These are phyloP conservation scores for Gerris lacustris DNA, from an alignment of 2,888 invertebrate species.

Conservation along the genomic window DNA sequence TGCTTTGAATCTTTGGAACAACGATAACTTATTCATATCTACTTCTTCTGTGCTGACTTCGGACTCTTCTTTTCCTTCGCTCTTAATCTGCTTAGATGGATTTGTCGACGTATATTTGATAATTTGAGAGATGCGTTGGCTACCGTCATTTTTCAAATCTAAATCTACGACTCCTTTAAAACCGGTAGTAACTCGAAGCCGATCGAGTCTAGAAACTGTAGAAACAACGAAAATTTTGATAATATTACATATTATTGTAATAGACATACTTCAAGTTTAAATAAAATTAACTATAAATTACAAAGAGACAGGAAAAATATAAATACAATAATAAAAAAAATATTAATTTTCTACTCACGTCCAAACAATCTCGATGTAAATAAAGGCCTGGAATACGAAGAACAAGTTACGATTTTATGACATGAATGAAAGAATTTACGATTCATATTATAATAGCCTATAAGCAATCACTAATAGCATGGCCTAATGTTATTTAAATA, in stretches of 20 bases:
- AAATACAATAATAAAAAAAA: too few relatives aligned
- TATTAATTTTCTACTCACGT: neutral
- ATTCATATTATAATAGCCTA: neutral
- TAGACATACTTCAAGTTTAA: too few relatives aligned
- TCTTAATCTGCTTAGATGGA: neutral
- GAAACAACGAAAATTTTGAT: too few relatives aligned
- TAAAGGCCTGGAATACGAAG: neutral
- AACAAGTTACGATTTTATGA: neutral
- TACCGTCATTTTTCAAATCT: neutral
- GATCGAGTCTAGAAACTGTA: neutral
- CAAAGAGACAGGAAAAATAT: too few relatives aligned
- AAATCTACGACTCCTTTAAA: neutral
- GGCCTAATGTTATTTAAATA: neutral
- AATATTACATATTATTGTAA: too few relatives aligned
- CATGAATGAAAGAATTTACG: neutral
- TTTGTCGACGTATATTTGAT: neutral
- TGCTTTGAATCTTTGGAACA: slow-evolving; percentile 73
- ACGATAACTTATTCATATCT: slow-evolving; percentile 42
- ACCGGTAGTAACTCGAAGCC: neutral
- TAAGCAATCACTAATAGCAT: neutral
- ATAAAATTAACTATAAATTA: too few relatives aligned
- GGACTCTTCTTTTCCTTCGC: neutral
- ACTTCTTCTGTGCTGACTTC: neutral
- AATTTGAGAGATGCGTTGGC: neutral
- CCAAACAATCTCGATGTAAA: slow-evolving; percentile 1